These are phyloP conservation scores for Eulemur albifrons DNA, from an alignment of 2,797 vertebrate genomes.

Conservation along the genomic window DNA sequence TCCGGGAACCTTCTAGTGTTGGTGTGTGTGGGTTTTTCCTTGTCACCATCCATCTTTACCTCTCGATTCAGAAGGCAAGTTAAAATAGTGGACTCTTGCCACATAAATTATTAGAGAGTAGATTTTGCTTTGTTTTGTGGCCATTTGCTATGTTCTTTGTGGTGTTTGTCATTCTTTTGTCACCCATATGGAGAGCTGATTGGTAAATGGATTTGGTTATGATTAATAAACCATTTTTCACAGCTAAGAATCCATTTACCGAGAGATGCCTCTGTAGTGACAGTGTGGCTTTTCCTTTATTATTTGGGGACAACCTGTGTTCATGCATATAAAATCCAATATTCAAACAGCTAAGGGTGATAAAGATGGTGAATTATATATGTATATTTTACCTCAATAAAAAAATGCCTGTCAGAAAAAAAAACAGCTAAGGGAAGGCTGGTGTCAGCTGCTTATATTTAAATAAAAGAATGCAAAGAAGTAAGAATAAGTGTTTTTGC, in stretches of 20 bases:
- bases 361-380: not conserved
- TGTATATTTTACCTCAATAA: not conserved
- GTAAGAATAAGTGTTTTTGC: slow-evolving; percentile 58
- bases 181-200: not conserved
- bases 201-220: slow-evolving; percentile 6
- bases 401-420: not conserved
- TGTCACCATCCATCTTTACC: fast-evolving
- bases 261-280: not conserved
- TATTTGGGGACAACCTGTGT: not conserved
- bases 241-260: slow-evolving; percentile 35
- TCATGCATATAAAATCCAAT: not conserved
- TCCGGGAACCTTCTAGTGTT: not conserved
- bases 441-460: not conserved
- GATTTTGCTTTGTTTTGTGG: not conserved
- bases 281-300: not conserved
- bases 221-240: slow-evolving; percentile 44
- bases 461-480: slow-evolving; percentile 44
- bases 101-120: not conserved
- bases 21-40: not conserved
- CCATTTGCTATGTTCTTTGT: not conserved
- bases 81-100: not conserved
- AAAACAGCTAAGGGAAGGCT: not conserved
- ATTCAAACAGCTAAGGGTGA: not conserved
- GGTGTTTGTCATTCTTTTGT: slow-evolving; percentile 43
- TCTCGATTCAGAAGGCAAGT: not conserved